Evolutionary conservation across 2,797 vertebrate species (phyloP).

Genomic region (Mico argentatus): DNA sequence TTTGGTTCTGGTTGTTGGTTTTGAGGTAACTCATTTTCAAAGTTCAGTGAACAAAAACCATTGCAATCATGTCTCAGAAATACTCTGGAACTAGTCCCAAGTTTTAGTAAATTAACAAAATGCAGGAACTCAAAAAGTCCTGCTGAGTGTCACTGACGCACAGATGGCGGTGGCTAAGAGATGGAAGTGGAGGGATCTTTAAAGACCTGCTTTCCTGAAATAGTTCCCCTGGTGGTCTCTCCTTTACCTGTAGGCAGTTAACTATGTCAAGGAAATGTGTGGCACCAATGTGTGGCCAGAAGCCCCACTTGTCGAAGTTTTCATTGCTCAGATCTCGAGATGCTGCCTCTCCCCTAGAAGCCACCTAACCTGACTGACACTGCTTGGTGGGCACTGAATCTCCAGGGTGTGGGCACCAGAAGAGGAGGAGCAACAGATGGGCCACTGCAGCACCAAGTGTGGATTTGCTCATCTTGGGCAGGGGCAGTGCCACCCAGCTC

Average conservation of each 20-base stretch:
- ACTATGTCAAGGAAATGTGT: background rate
- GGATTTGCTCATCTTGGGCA: background rate
- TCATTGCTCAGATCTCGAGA: background rate
- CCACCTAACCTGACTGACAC: background rate
- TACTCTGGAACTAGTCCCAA: background rate
- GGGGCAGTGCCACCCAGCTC: too few relatives aligned
- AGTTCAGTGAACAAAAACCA: slow-evolving; percentile 20
- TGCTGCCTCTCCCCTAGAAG: background rate
- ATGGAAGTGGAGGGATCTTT: background rate
- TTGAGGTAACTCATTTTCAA: slow-evolving; percentile 7
- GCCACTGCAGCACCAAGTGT: background rate
- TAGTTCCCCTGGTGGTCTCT: background rate
- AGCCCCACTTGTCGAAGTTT: background rate
- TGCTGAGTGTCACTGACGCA: background rate
- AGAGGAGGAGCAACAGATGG: background rate
- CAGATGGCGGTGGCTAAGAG: background rate
- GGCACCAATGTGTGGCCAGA: background rate
- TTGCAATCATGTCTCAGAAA: background rate
- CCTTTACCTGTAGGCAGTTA: background rate
- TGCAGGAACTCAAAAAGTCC: background rate
- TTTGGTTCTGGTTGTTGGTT: background rate
- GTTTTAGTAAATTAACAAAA: background rate
- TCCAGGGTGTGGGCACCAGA: background rate
- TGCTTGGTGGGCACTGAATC: background rate
- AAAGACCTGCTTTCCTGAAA: background rate